A percentile compares a stretch with the other conserved stretches of the same genome.
phyloP scores from a whole-genome alignment of 1,140 invertebrate genomes.

The Temnothorax curvispinosus region DNA sequence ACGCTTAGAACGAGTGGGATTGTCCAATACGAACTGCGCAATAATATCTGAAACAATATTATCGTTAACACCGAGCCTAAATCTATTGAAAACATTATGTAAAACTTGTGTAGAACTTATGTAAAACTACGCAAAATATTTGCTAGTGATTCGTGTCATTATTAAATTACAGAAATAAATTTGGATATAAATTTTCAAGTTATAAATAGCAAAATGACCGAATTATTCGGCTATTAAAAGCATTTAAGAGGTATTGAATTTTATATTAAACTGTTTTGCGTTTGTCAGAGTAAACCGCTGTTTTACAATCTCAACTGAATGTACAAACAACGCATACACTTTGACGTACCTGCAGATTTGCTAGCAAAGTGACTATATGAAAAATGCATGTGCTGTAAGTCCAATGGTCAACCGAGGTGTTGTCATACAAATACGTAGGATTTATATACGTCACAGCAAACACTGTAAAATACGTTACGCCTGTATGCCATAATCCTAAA shows the following conservation, averaged over 20 bases:
- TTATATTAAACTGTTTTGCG: neutral
- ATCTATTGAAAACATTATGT: neutral
- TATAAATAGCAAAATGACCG: neutral
- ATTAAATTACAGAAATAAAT: neutral
- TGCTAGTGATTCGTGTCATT: neutral
- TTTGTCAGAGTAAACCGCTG: neutral
- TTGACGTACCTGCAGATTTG: conserved; percentile 86
- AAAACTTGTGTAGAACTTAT: neutral
- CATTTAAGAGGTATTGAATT: neutral
- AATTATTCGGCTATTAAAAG: neutral
- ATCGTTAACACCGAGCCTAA: conserved; percentile 14
- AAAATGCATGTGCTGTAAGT: conserved; percentile 85
- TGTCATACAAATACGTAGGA: conserved; percentile 80
- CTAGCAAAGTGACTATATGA: conserved; percentile 84
- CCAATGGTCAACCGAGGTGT: conserved; percentile 82
- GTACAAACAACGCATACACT: neutral
- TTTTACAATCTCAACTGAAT: neutral
- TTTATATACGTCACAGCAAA: conserved; percentile 81
- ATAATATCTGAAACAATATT: conserved; percentile 86
- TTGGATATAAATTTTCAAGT: neutral
- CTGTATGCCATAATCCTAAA: conserved; percentile 87
- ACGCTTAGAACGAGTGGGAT: conserved; percentile 87
- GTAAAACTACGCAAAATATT: too few relatives aligned
- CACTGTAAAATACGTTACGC: conserved; percentile 86
- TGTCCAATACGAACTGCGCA: conserved; percentile 89